These are phyloP conservation scores for Peromyscus leucopus DNA, from an alignment of 2,113 vertebrate genomes.

Conservation along the genomic window DNA sequence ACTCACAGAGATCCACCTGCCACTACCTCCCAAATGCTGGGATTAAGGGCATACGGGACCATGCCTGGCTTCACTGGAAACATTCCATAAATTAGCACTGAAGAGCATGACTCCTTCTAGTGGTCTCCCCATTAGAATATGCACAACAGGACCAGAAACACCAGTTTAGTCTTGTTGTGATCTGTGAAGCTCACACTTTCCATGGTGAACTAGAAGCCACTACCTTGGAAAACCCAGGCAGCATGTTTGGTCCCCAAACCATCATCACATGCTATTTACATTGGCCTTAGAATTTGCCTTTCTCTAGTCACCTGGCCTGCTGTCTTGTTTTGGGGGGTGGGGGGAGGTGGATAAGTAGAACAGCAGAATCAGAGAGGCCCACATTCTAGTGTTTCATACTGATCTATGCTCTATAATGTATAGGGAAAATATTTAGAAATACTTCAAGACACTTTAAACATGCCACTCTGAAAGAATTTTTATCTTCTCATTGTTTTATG, in stretches of 20 bases:
- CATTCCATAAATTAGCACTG: conserved; percentile 79
- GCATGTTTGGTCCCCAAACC: neutral
- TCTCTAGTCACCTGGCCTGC: neutral
- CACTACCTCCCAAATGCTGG: neutral
- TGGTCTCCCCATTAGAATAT: neutral
- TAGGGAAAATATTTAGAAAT: neutral
- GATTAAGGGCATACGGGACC: neutral
- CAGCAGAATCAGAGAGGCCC: neutral
- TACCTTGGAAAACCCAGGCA: neutral
- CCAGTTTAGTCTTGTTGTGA: neutral
- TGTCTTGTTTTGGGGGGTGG: neutral
- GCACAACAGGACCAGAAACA: neutral
- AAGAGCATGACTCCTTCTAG: neutral
- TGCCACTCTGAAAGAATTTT: neutral
- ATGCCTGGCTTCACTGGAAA: neutral
- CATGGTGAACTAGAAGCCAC: neutral
- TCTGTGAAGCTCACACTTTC: neutral
- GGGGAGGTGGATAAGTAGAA: neutral
- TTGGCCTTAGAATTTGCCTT: neutral
- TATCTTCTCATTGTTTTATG: neutral
- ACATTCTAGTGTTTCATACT: neutral
- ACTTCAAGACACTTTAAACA: neutral
- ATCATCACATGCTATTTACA: neutral
- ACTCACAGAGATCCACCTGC: neutral
- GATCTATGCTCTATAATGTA: neutral